phyloP scores from a whole-genome alignment of 2,888 invertebrate species.

The Dione vanillae region DNA sequence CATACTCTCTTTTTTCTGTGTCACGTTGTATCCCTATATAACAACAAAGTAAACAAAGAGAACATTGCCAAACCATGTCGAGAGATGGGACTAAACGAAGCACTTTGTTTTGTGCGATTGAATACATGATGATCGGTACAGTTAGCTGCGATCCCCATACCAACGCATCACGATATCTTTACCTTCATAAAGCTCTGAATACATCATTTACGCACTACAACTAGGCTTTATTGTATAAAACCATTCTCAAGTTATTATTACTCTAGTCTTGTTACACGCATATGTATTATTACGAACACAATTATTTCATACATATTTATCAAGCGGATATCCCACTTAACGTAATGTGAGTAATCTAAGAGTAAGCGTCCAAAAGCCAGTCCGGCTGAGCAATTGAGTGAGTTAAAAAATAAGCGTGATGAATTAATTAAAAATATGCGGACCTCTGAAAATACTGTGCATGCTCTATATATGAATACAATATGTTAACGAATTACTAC shows the following conservation, averaged over 20 bases:
- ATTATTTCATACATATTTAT: conserved; percentile 40
- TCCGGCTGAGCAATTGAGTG: conserved; percentile 34
- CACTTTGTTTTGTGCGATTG: too few species aligned
- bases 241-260: background rate
- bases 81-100: too few species aligned
- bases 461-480: background rate
- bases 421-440: conserved; percentile 30
- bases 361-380: conserved; percentile 34
- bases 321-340: conserved; percentile 41
- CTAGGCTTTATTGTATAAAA: background rate
- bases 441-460: background rate
- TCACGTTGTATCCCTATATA: too few species aligned
- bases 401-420: conserved; percentile 18
- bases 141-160: too few species aligned
- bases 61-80: too few species aligned
- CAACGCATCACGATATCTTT: too few species aligned
- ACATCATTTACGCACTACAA: background rate
- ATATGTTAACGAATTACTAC: too few species aligned
- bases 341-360: conserved; percentile 38
- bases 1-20: too few species aligned
- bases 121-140: too few species aligned
- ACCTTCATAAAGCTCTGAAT: background rate
- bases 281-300: conserved; percentile 22
- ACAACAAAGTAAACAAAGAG: too few species aligned
- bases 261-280: background rate